A percentile compares a stretch with the other conserved stretches of the same genome.
Conservation (phyloP, 1,140 invertebrate species). For the Papilio dardanus region DNA sequence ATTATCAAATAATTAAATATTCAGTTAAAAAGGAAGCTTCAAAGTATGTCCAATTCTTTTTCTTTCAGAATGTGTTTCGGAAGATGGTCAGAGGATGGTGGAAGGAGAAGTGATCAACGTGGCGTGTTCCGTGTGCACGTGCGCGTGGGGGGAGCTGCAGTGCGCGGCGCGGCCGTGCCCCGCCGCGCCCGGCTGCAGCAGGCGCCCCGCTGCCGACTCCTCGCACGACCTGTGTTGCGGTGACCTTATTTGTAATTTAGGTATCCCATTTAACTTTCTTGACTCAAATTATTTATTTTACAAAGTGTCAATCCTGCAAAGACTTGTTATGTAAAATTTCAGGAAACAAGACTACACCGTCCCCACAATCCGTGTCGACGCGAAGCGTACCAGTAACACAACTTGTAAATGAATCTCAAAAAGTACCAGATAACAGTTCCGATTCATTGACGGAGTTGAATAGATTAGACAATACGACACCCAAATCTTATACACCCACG, state of each 20-base stretch:
- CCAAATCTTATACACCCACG: neutral
- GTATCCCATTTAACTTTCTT: conserved; percentile 46
- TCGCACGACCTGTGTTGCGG: conserved; percentile 63
- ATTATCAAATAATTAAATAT: too few species aligned
- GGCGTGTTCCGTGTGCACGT: conserved; percentile 63
- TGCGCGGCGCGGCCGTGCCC: conserved; percentile 57
- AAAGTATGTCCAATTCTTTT: conserved; percentile 22
- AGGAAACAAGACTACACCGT: conserved; percentile 53
- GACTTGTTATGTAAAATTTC: conserved; percentile 43
- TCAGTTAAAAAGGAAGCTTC: too few species aligned
- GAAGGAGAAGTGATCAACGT: conserved; percentile 59
- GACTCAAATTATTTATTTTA: neutral
- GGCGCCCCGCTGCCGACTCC: conserved; percentile 43
- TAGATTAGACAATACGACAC: neutral
- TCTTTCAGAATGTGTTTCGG: conserved; percentile 59
- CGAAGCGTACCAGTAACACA: conserved; percentile 35
- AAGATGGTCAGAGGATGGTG: conserved; percentile 56
- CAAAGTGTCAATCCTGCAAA: neutral
- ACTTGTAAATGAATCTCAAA: conserved; percentile 38
- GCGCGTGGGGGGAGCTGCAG: conserved; percentile 60
- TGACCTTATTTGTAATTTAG: conserved; percentile 62
- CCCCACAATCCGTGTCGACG: conserved; percentile 38
- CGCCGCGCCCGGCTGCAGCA: conserved; percentile 52
- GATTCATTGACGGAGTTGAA: neutral
- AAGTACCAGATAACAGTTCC: conserved; percentile 6